Evolutionary conservation across 1,140 invertebrate species (phyloP).

Genomic region (Dryas iulia): DNA sequence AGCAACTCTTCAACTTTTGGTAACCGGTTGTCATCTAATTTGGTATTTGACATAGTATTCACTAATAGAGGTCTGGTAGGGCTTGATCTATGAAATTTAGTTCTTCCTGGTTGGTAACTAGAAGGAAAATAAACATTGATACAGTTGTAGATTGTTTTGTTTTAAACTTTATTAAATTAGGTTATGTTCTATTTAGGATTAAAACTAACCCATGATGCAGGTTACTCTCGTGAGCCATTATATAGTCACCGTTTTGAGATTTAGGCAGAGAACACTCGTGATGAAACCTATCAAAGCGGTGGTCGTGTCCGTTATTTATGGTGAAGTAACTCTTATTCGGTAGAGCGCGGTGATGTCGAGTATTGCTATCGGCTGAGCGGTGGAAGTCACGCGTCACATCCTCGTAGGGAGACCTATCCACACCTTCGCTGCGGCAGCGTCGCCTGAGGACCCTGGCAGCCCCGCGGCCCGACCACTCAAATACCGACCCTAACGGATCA

Average conservation of each 20-base stretch:
- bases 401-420: constrained; percentile 71
- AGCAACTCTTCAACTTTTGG: constrained; percentile 74
- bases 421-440: constrained; percentile 69
- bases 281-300: constrained; percentile 47
- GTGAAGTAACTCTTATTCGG: constrained; percentile 69
- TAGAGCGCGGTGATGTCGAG: constrained; percentile 46
- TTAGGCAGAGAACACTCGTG: constrained; percentile 61
- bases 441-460: constrained; percentile 66
- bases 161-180: constrained; percentile 17
- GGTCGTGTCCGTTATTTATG: constrained; percentile 53
- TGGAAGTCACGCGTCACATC: constrained; percentile 57
- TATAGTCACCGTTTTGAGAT: constrained; percentile 68
- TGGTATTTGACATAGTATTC: constrained; percentile 63
- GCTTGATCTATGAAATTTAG: constrained; percentile 62
- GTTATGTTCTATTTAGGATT: constrained; percentile 43
- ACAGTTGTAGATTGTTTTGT: not conserved
- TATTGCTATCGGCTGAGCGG: constrained; percentile 48
- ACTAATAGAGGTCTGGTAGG: constrained; percentile 65
- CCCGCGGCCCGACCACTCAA: constrained; percentile 62
- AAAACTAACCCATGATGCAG: constrained; percentile 55
- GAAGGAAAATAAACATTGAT: constrained; percentile 16
- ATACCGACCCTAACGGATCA: constrained; percentile 64
- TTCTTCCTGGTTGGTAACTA: constrained; percentile 65
- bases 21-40: constrained; percentile 62
- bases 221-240: constrained; percentile 65